Percentiles rank a stretch among this genome's conserved stretches.
These are phyloP conservation scores for Philaethria dido DNA, from an alignment of 2,888 invertebrate genomes.

Conservation along the genomic window DNA sequence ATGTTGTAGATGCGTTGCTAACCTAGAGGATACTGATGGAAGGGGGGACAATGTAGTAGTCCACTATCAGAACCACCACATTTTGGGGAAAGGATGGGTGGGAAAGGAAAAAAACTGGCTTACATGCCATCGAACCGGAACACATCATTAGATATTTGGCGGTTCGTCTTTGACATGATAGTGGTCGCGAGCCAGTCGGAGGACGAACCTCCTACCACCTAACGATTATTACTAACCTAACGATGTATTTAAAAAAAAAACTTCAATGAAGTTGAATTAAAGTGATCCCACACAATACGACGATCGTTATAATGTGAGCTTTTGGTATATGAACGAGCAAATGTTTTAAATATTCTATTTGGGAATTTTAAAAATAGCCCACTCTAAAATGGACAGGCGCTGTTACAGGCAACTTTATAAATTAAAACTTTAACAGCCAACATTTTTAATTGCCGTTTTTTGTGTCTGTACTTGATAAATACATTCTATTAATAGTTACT, in stretches of 20 bases:
- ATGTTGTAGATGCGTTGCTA: too few species aligned
- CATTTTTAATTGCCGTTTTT: slow-evolving; percentile 42
- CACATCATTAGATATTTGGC: too few species aligned
- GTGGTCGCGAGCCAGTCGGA: too few species aligned
- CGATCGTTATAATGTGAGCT: slow-evolving; percentile 18
- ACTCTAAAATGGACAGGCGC: slow-evolving; percentile 44
- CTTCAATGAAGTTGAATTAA: background rate
- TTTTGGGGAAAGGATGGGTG: too few species aligned
- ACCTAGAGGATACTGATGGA: too few species aligned
- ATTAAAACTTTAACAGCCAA: slow-evolving; percentile 45
- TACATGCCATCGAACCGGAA: too few species aligned
- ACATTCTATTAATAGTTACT: slow-evolving; percentile 36
- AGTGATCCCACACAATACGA: slow-evolving; percentile 15
- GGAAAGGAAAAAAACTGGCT: too few species aligned
- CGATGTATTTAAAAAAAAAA: background rate
- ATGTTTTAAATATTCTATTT: slow-evolving; percentile 45
- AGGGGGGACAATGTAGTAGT: too few species aligned
- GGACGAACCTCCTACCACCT: too few species aligned
- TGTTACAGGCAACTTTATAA: slow-evolving; percentile 44
- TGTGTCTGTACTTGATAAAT: slow-evolving; percentile 38
- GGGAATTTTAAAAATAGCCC: slow-evolving; percentile 44
- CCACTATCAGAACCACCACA: too few species aligned
- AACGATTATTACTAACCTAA: too few species aligned
- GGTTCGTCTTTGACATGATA: too few species aligned
- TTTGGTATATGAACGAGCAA: slow-evolving; percentile 40